phyloP scores from a whole-genome alignment of 2,888 invertebrate species.

The Bedellia somnulentella region DNA sequence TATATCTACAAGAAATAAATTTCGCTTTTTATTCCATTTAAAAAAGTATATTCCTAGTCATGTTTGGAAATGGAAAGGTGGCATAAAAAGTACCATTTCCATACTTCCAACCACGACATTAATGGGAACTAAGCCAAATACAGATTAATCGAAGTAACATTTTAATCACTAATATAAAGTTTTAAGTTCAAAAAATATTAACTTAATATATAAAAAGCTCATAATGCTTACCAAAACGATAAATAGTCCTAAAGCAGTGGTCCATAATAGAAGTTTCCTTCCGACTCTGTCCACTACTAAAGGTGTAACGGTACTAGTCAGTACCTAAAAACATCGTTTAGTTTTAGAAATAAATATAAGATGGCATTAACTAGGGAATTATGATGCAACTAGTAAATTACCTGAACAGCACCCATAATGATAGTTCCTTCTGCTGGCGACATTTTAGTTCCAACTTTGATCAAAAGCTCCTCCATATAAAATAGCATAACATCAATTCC shows the following conservation, averaged over 20 bases:
- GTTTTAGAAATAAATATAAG: no score
- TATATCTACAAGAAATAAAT: no score
- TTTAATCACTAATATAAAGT: no score
- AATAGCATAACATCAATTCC: slow-evolving; percentile 81
- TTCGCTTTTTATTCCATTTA: no score
- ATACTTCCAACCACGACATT: no score
- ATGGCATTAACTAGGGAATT: no score
- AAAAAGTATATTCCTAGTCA: no score
- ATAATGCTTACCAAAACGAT: slow-evolving; percentile 56
- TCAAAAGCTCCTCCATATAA: slow-evolving; percentile 72
- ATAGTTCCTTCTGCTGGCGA: slow-evolving; percentile 70
- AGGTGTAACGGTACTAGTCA: slow-evolving; percentile 72
- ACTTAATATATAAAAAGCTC: not conserved
- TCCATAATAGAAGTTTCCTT: slow-evolving; percentile 70
- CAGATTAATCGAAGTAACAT: no score
- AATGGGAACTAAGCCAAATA: no score
- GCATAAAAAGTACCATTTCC: no score
- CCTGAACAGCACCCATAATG: slow-evolving; percentile 63
- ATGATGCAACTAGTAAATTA: no score
- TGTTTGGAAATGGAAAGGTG: no score
- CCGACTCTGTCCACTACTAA: slow-evolving; percentile 77
- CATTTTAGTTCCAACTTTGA: slow-evolving; percentile 65
- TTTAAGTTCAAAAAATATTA: not conserved
- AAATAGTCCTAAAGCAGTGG: slow-evolving; percentile 70
- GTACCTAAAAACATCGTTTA: slow-evolving; percentile 61